These are phyloP conservation scores for Ammodytes dubius DNA, from an alignment of 2,113 vertebrate genomes.

Conservation along the genomic window DNA sequence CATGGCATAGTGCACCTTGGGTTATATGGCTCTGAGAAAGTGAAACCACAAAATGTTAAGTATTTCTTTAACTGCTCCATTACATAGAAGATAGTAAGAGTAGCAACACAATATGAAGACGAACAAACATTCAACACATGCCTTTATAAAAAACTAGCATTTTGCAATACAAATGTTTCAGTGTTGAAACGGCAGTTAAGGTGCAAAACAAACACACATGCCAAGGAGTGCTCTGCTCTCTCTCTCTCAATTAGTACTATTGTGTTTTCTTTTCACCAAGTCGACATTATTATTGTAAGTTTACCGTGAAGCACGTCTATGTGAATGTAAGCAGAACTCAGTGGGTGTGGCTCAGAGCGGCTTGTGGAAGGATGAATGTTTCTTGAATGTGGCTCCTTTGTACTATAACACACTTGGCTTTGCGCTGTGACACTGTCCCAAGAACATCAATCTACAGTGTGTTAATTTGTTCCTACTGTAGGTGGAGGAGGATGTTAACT, in stretches of 20 bases:
- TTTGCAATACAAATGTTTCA: too few species aligned
- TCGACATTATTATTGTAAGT: neutral
- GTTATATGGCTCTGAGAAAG: constrained; percentile 14
- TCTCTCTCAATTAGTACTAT: neutral
- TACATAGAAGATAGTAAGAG: neutral
- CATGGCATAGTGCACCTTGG: neutral
- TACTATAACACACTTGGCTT: neutral
- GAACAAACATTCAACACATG: neutral
- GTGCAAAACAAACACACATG: neutral
- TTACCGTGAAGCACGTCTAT: neutral
- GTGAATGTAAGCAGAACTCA: neutral
- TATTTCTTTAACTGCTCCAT: neutral
- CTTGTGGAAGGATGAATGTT: neutral
- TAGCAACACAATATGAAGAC: too few species aligned
- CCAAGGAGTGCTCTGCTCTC: neutral
- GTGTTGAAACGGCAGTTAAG: constrained; percentile 4
- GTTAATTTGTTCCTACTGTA: constrained; percentile 8
- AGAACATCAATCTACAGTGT: constrained; percentile 1
- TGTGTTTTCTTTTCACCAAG: neutral
- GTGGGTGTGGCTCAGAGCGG: neutral
- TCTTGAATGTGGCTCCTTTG: neutral
- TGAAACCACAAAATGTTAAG: neutral
- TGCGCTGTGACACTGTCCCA: neutral
- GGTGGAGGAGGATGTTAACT: constrained; percentile 21
- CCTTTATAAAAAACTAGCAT: too few species aligned